Percentiles rank a stretch among this genome's conserved stretches.
phyloP scores from a whole-genome alignment of 2,888 invertebrate genomes.

The Agrochola litura region DNA sequence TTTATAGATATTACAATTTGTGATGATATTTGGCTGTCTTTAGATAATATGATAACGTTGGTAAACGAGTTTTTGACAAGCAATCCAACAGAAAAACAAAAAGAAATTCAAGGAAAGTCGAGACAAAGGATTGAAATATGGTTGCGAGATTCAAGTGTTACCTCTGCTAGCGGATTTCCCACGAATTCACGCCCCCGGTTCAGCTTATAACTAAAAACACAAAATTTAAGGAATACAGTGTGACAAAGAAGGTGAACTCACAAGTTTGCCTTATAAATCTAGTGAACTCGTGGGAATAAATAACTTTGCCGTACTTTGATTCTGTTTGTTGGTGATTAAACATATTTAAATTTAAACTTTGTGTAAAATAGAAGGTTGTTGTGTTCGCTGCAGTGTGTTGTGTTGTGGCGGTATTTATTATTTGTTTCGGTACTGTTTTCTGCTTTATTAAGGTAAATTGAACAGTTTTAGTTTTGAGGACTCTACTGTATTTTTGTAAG shows the following conservation, averaged over 20 bases:
- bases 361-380: constrained; percentile 35
- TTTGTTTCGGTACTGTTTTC: constrained; percentile 10
- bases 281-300: constrained; percentile 75
- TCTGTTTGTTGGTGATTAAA: constrained; percentile 70
- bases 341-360: constrained; percentile 54
- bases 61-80: neutral
- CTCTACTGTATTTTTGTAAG: neutral
- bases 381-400: constrained; percentile 1
- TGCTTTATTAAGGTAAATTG: constrained; percentile 5
- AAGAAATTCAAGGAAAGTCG: neutral
- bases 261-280: constrained; percentile 83
- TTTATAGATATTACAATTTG: neutral
- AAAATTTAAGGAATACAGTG: constrained; percentile 77
- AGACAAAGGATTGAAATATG: neutral
- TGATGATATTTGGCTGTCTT: too few relatives aligned
- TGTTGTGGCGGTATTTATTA: constrained; percentile 9
- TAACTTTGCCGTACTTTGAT: constrained; percentile 73
- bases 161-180: neutral
- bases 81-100: neutral
- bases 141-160: neutral
- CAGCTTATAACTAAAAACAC: constrained; percentile 59
- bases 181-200: constrained; percentile 32
- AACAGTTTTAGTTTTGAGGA: neutral
- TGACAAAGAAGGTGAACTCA: constrained; percentile 84
- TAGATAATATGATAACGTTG: too few relatives aligned